Base-by-base conservation (phyloP, 1,140 invertebrate species). In the Drosophila azteca region DNA sequence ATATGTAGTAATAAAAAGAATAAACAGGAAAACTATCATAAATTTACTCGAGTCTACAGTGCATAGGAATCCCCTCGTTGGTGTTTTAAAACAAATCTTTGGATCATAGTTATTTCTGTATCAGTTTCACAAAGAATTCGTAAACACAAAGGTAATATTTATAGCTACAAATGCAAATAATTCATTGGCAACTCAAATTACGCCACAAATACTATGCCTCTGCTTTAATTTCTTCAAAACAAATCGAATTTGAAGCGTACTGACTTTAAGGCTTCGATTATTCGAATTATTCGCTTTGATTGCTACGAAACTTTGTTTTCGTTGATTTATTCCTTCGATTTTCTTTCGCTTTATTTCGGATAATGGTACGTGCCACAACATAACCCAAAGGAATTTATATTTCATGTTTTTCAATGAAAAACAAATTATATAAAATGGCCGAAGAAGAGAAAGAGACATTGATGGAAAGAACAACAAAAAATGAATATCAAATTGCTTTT, bases 401-500 rank as follows among this genome's bases (percentile, higher is more conserved):
- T 61, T 70, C 51, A 69, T 69, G 58, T 62, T 51, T 69, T 79
- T 79, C 60, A 53, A 50, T 59, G 31, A 66, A 75, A 83, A 80
- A 73, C 53, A 87, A 77, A 70, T 84, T 85, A 80, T 63, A 87
- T 80, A 77, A 77, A 83, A 62, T 65, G 55, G 46, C 68, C 24
- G 39, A 68, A 24, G 64, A 65, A 55, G 8, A 45, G 24, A 35
- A 49, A 53, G 31, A 31, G 31, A 9, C 8, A 2, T 31, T 31
- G 31, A 31, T 31, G 31, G 31, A 9, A 8, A 55, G 35, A 72
- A 49, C 57, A 53, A 43, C 0, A 43, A 72, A 49, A 61, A 53
- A 43, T 43, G 75, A 72, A 87, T 81, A 85, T 85, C 82, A 71
- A 78, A 77, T 87, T 71, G 59, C 78, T 68, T 77, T 81, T 81